Percentiles rank a stretch among this genome's conserved stretches.
These are phyloP conservation scores for Drosophila mauritiana DNA, from an alignment of 1,140 invertebrate genomes.

Conservation along the genomic window DNA sequence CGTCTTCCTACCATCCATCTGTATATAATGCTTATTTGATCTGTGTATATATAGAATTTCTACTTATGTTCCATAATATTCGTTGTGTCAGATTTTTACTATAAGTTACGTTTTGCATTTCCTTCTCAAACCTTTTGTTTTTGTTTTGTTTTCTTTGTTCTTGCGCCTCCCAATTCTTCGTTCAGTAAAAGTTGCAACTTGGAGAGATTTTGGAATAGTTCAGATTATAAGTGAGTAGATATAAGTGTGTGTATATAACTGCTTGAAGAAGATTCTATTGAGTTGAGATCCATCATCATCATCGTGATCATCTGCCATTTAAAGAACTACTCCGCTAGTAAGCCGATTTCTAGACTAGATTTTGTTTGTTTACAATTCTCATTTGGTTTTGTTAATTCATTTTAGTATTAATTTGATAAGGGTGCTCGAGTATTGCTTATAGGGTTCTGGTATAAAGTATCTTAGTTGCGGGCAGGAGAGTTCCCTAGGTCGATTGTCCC, in stretches of 20 bases:
- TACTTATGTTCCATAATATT: constrained; percentile 85
- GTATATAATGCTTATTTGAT: constrained; percentile 79
- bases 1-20: constrained; percentile 19
- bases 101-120: constrained; percentile 83
- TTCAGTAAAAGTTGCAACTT: constrained; percentile 71
- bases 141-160: constrained; percentile 23
- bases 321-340: constrained; percentile 61
- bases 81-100: constrained; percentile 85
- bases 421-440: constrained; percentile 80
- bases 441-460: constrained; percentile 73
- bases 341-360: constrained; percentile 68
- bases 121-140: constrained; percentile 76
- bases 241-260: constrained; percentile 49
- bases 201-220: constrained; percentile 57
- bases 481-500: constrained; percentile 9
- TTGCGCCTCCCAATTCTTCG: constrained; percentile 5
- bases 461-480: constrained; percentile 22
- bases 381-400: constrained; percentile 20
- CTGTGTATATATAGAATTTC: constrained; percentile 84
- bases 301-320: not conserved
- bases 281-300: constrained; percentile 61
- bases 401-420: constrained; percentile 65
- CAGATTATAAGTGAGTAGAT: constrained; percentile 59
- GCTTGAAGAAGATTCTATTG: constrained; percentile 69
- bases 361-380: constrained; percentile 15